phyloP scores from a whole-genome alignment of 2,888 invertebrate genomes.

The Eristalinus sepulchralis region DNA sequence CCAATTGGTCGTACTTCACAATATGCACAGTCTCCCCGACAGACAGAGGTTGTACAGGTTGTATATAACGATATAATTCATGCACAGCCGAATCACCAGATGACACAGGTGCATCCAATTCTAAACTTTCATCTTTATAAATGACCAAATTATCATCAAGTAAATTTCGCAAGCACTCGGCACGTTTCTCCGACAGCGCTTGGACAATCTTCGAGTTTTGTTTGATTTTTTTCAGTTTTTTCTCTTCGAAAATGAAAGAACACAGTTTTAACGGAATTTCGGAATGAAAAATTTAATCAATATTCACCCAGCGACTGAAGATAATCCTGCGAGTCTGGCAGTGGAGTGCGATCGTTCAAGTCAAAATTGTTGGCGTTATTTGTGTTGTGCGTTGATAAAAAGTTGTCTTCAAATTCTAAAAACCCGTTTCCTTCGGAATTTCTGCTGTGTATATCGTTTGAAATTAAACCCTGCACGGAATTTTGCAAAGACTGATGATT shows the following conservation, averaged over 20 bases:
- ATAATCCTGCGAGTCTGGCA: conserved; percentile 79
- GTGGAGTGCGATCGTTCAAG: conserved; percentile 78
- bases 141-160: conserved; percentile 76
- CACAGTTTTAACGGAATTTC: background rate
- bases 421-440: conserved; percentile 27
- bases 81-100: conserved; percentile 76
- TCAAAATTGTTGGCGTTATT: conserved; percentile 78
- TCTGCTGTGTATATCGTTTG: conserved; percentile 33
- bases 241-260: conserved; percentile 74
- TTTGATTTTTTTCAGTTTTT: conserved; percentile 81
- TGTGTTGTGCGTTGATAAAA: conserved; percentile 80
- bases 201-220: conserved; percentile 81
- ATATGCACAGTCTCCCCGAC: conserved; percentile 82
- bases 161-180: conserved; percentile 82
- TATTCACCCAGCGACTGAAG: conserved; percentile 85
- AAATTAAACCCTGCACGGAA: conserved; percentile 43
- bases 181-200: conserved; percentile 81
- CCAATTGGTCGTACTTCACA: conserved; percentile 82
- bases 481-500: conserved; percentile 44
- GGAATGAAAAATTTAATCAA: conserved; percentile 41
- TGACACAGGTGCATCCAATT: conserved; percentile 81
- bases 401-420: conserved; percentile 83
- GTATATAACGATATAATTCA: conserved; percentile 81
- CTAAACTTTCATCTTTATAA: conserved; percentile 74
- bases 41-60: conserved; percentile 82